Evolutionary conservation across 2,888 invertebrate species (phyloP), one percentile per base, ranked within the genome.

Genomic region (Gibbula magus): DNA sequence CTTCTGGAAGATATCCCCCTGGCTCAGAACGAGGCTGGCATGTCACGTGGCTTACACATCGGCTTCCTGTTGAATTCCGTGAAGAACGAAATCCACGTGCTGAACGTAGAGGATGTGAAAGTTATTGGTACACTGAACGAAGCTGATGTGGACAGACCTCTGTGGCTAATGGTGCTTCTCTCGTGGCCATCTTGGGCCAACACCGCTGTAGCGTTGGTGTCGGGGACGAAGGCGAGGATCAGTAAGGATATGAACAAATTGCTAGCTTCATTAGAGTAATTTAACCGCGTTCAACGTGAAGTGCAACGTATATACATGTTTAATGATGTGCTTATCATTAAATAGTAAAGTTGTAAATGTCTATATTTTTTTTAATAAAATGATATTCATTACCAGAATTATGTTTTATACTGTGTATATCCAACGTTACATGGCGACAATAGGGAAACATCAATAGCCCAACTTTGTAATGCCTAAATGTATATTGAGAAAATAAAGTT

Each of bases 161-260:
- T 61, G 29, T 61, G 61, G 61, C 3, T 61, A 25, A 61, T 61
- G 61, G 8, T 18, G 61, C 25, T 61, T 25, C 61, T 61, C 29
- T 61, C 61, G 61, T 61, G 61, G 61, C 61, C 61, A 25, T 61
- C 61, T 16, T 61, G 61, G 61, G 22, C 61, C 61, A 61, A 61
- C 61, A 29, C 29, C 25, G 61, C 61, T 25, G 61, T 61, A 61
- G 61, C 61, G 16, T 29, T 61, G 61, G 29, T 61, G 29, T 61
- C 61, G 10, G 61, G 61, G 10, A 61, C 61, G 0, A 25, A 29
- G 25, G 29, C 25, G 4, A 29, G 29, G 29, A 29, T 61, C 29
- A 61, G 29, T 29, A 61, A 61, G 18, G 61, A 61, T 18, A 61
- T 61, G 61, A 29, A 61, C 25, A 61, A 29, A 18, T 61, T 61